phyloP scores from a whole-genome alignment of 2,797 vertebrate species.

The Picus viridis region DNA sequence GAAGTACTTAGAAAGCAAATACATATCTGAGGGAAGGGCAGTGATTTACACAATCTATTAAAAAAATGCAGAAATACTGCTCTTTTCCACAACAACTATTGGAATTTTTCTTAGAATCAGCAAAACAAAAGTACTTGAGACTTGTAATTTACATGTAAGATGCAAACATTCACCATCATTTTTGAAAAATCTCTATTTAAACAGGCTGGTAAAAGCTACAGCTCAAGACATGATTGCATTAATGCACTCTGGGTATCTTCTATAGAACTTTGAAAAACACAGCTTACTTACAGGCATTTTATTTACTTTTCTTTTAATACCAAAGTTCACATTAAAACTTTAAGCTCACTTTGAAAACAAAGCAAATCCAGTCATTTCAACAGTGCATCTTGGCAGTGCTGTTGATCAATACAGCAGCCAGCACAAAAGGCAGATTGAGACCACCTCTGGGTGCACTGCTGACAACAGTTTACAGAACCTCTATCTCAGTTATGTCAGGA shows the following conservation, averaged over 20 bases:
- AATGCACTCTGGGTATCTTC: background rate
- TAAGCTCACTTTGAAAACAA: background rate
- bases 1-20: background rate
- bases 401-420: background rate
- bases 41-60: background rate
- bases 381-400: rapidly evolving
- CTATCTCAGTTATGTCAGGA: background rate
- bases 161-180: background rate
- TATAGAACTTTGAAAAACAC: background rate
- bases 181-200: background rate
- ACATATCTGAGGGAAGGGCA: background rate
- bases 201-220: background rate
- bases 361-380: background rate
- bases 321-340: background rate
- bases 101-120: background rate
- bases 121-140: background rate
- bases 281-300: background rate
- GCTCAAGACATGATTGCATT: background rate
- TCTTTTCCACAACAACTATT: background rate
- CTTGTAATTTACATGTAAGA: background rate
- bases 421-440: background rate
- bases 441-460: background rate
- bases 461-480: background rate
- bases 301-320: background rate
- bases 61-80: background rate